Base-by-base conservation (phyloP, 2,113 vertebrate genomes). In the Prietella phreatophila region DNA sequence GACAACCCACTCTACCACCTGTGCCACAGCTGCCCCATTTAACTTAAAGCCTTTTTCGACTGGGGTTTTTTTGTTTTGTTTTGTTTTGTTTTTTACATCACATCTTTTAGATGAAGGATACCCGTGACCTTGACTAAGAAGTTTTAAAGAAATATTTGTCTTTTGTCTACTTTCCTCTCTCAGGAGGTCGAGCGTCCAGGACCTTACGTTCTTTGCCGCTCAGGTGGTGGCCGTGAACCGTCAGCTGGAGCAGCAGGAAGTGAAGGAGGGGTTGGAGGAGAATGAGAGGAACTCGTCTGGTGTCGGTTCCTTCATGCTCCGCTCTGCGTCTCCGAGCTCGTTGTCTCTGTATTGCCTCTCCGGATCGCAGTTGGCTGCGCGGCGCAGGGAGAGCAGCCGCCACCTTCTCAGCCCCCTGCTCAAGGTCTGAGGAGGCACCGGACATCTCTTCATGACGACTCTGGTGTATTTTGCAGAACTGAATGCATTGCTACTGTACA, bases 121-220 rank as follows among this genome's bases (percentile, higher is more conserved):
- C 1, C 58, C 9, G 3, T 65, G 13, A 76, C 11, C 39, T 65
- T 63, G 30, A 17, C 3, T 22, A 27, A 47, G 47, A 76, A 13
- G 22, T 42, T 47, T 25, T 5, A n/a, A 27, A 50, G 47, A 79
- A n/a, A 50, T 53, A 4, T 81, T 36, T 67, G 30, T 27, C 13
- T 67, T 83, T 17, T 33, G 36, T 69, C 75, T 5, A 27, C 22
- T 22, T 25, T 55, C 5, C 10, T 69, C 42, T 63, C 1, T 0
- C 92, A 99, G 98, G 95, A 97, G 96, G 94, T 97, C 97, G 95
- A 96, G 95, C 95, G 96, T 97, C 95, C 97, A 97, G 96, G 98
- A 99, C 93, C 96, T 99, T 93, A 98, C 97, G 0, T 96, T 96
- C 90, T 99, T 98, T 0, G 96, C 98, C 0, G 97, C 96, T 0